Evolutionary conservation across 2,113 vertebrate species (phyloP).

Genomic region (Nematolebias whitei): DNA sequence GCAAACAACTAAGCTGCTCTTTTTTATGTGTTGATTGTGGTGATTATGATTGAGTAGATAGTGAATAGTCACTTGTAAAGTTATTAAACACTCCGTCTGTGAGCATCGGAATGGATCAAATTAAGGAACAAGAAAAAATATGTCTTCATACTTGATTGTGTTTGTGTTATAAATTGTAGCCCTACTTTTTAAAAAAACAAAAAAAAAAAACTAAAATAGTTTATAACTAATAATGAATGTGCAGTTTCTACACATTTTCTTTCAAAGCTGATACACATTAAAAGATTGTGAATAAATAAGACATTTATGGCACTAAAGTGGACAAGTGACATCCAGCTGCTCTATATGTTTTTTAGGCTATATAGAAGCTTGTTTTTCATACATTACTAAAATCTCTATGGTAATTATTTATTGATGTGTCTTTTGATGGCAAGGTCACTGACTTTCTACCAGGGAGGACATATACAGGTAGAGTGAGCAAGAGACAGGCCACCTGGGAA

Average conservation of each 20-base stretch:
- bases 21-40: too few relatives aligned
- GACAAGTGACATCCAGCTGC: slow-evolving; percentile 23
- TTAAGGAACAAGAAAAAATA: too few relatives aligned
- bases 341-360: background rate
- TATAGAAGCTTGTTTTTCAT: background rate
- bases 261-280: slow-evolving; percentile 15
- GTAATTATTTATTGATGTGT: slow-evolving; percentile 6
- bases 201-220: too few relatives aligned
- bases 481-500: slow-evolving; percentile 76
- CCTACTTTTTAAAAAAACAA: too few relatives aligned
- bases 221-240: too few relatives aligned
- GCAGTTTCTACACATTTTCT: slow-evolving; percentile 7
- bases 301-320: slow-evolving; percentile 10
- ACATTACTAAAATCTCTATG: slow-evolving; percentile 5
- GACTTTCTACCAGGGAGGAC: slow-evolving; percentile 15
- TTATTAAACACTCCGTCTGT: too few relatives aligned
- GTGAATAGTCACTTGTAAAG: too few relatives aligned
- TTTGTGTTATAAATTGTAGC: too few relatives aligned
- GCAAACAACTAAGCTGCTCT: background rate
- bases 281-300: slow-evolving; percentile 27
- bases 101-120: too few relatives aligned
- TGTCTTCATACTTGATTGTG: too few relatives aligned
- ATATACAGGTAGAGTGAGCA: slow-evolving; percentile 13
- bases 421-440: slow-evolving; percentile 33
- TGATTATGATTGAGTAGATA: background rate